phyloP scores from a whole-genome alignment of 1,140 invertebrate species.

The Leptinotarsa texana region DNA sequence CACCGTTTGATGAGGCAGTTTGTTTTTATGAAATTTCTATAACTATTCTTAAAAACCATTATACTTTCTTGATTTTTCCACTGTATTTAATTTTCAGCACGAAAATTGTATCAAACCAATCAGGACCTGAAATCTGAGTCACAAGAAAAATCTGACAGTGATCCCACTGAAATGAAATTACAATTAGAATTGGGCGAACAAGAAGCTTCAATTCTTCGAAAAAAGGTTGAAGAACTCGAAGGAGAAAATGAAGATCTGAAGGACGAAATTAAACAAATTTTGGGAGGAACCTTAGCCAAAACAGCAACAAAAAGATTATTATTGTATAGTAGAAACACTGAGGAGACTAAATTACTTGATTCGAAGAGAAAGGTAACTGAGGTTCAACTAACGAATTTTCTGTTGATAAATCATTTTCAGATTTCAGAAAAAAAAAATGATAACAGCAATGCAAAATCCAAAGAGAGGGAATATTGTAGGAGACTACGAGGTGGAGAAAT shows the following conservation, averaged over 20 bases:
- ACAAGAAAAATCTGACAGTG: constrained; percentile 73
- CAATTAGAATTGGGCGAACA: constrained; percentile 87
- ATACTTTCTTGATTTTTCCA: no score
- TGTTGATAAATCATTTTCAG: no score
- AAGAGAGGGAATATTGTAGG: no score
- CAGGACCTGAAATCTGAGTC: constrained; percentile 65
- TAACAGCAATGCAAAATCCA: no score
- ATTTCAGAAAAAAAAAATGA: no score
- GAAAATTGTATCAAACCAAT: constrained; percentile 67
- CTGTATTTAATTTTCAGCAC: constrained; percentile 54
- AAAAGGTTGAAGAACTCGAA: constrained; percentile 84
- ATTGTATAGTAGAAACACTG: constrained; percentile 51
- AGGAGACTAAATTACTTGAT: constrained; percentile 58
- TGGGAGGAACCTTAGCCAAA: constrained; percentile 57
- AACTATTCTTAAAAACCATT: no score
- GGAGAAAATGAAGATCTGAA: constrained; percentile 75
- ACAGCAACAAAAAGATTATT: constrained; percentile 53
- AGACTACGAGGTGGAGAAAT: no score
- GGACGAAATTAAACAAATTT: constrained; percentile 77
- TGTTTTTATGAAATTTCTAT: no score
- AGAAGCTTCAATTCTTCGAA: constrained; percentile 78
- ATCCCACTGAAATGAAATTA: constrained; percentile 74
- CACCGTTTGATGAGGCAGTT: no score
- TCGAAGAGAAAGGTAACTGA: constrained; percentile 67
- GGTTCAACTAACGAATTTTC: no score